Percentiles rank a stretch among this genome's conserved stretches.
Conservation (phyloP, 1,140 invertebrate genomes). For the Pseudomyrmex concolor region DNA sequence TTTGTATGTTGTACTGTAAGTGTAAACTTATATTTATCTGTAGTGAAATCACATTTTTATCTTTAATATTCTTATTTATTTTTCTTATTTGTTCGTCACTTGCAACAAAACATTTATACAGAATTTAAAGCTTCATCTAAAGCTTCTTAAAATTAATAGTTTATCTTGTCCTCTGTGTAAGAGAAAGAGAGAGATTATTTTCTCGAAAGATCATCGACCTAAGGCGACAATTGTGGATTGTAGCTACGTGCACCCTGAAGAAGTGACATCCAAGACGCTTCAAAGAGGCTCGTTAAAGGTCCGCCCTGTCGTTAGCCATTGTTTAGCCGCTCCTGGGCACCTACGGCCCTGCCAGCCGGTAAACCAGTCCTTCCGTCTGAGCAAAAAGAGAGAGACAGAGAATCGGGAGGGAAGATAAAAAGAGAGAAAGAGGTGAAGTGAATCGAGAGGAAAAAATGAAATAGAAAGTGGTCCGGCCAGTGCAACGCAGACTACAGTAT, state of each 20-base stretch:
- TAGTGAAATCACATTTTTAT: no score
- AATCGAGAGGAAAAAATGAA: conserved; percentile 77
- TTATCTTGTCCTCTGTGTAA: not conserved
- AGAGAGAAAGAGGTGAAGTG: conserved; percentile 44
- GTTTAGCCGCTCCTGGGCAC: conserved; percentile 71
- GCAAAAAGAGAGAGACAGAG: conserved; percentile 36
- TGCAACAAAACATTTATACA: not conserved
- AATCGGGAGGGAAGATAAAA: conserved; percentile 68
- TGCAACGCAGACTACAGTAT: conserved; percentile 80
- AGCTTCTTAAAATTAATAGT: not conserved
- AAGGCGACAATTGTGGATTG: not conserved
- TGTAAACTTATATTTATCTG: no score
- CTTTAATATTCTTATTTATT: not conserved
- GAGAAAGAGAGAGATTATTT: not conserved
- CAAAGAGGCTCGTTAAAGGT: conserved; percentile 72
- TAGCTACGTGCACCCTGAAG: not conserved
- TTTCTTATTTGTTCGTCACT: not conserved
- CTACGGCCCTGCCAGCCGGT: conserved; percentile 71
- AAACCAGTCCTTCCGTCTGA: conserved; percentile 73
- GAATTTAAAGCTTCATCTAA: not conserved
- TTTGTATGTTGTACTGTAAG: no score
- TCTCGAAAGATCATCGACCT: not conserved
- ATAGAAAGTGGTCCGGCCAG: conserved; percentile 85
- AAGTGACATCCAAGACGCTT: conserved; percentile 50
- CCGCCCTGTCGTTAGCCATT: conserved; percentile 69